These are phyloP conservation scores for Glandiceps talaboti DNA, from an alignment of 53 echinoderm and acorn worm genomes.

Conservation along the genomic window DNA sequence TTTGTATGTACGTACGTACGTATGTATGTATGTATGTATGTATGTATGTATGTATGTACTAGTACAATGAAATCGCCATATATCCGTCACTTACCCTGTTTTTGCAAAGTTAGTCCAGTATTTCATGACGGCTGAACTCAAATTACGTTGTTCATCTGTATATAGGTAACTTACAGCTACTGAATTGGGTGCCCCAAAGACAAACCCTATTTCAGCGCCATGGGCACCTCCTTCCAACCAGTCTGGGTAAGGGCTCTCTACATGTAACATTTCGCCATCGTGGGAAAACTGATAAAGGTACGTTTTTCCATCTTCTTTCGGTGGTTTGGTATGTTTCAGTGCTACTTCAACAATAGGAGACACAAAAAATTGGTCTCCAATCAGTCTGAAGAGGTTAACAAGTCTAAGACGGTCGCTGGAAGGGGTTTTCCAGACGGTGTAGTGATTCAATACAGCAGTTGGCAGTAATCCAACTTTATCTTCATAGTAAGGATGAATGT, in stretches of 20 bases:
- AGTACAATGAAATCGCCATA: too few species aligned
- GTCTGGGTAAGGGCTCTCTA: neutral
- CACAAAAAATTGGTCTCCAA: slow-evolving; percentile 13
- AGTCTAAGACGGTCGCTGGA: neutral
- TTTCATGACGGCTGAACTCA: slow-evolving; percentile 10
- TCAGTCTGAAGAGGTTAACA: neutral
- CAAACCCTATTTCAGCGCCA: slow-evolving; percentile 10
- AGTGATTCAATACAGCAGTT: neutral
- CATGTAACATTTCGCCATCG: neutral
- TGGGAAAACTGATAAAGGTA: slow-evolving; percentile 28
- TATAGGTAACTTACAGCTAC: neutral
- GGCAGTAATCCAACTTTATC: neutral
- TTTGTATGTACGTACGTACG: too few species aligned
- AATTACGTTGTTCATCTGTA: neutral
- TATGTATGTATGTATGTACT: too few species aligned
- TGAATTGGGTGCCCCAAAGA: neutral
- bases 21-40: too few species aligned
- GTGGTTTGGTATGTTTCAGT: neutral
- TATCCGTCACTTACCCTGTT: slow-evolving; percentile 38
- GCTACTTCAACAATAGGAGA: neutral
- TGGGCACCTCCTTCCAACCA: slow-evolving; percentile 14
- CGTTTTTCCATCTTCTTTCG: slow-evolving; percentile 5
- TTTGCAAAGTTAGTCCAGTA: slow-evolving; percentile 48
- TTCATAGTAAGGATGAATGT: neutral
- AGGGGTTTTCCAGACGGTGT: neutral